Conservation (phyloP, 2,888 invertebrate species). For the Tenthredo distinguenda region DNA sequence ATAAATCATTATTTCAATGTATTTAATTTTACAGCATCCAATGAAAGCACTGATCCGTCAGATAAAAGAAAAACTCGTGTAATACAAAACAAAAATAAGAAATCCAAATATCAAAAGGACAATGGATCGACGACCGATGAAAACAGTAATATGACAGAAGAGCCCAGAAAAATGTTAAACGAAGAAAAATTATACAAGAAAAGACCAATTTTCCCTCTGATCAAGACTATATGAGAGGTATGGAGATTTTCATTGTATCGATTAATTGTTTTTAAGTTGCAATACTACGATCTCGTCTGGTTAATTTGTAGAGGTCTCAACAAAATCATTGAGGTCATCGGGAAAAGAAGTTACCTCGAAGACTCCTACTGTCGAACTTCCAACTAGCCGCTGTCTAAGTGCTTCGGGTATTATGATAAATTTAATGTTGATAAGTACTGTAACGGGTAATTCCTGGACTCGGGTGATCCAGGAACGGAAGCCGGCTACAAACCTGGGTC, state of each 20-base stretch:
- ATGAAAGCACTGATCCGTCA: neutral
- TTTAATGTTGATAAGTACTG: no score
- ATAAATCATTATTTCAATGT: conserved; percentile 10
- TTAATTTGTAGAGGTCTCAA: neutral
- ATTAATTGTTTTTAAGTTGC: neutral
- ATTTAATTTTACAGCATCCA: neutral
- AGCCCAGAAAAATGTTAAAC: neutral
- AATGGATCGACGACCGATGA: neutral
- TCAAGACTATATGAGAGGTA: neutral
- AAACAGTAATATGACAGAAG: neutral
- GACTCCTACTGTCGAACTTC: neutral
- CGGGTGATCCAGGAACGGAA: no score
- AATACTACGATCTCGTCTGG: no score
- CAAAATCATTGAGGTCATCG: neutral
- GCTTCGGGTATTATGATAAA: neutral
- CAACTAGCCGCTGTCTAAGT: neutral
- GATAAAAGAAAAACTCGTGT: neutral
- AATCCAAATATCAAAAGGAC: neutral
- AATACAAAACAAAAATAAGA: neutral
- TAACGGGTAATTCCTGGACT: no score
- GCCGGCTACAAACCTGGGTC: no score
- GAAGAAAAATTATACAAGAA: neutral
- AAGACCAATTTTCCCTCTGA: neutral
- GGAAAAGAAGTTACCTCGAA: neutral
- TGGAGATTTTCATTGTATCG: neutral